These are phyloP conservation scores for Varroa destructor DNA, from an alignment of 1,140 invertebrate genomes.

Conservation along the genomic window DNA sequence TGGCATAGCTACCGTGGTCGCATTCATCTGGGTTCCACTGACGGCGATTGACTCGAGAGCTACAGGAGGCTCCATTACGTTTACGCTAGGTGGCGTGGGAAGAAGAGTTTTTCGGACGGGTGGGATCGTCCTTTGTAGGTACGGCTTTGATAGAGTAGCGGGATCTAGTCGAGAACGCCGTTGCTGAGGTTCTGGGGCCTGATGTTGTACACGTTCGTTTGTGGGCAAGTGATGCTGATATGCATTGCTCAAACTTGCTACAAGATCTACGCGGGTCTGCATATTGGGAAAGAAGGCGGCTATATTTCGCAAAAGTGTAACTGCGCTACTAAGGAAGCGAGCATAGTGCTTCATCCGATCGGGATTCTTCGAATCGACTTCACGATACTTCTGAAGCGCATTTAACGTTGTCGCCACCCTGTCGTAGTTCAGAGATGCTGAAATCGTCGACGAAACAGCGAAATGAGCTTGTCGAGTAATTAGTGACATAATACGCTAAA, in stretches of 20 bases:
- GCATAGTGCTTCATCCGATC: not conserved
- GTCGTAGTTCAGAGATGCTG: slow-evolving; percentile 25
- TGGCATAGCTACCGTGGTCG: not conserved
- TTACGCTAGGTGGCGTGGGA: no score
- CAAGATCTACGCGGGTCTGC: slow-evolving; percentile 6
- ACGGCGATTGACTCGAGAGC: no score
- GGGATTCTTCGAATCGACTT: not conserved
- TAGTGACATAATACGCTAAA: not conserved
- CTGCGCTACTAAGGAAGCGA: slow-evolving; percentile 1
- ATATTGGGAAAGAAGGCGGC: slow-evolving; percentile 16
- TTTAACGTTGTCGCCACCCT: not conserved
- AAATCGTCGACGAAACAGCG: not conserved
- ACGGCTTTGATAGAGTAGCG: no score
- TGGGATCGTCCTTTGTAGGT: no score
- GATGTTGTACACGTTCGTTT: not conserved
- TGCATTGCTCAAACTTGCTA: not conserved
- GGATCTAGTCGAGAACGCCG: no score
- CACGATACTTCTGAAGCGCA: not conserved
- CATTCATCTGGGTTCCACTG: no score
- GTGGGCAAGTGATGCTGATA: not conserved
- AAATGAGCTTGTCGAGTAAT: not conserved
- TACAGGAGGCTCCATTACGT: no score
- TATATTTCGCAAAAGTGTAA: not conserved
- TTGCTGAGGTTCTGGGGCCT: no score
- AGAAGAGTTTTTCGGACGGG: no score